Evolutionary conservation across 2,113 vertebrate genomes (phyloP).

Genomic region (Scomber scombrus): DNA sequence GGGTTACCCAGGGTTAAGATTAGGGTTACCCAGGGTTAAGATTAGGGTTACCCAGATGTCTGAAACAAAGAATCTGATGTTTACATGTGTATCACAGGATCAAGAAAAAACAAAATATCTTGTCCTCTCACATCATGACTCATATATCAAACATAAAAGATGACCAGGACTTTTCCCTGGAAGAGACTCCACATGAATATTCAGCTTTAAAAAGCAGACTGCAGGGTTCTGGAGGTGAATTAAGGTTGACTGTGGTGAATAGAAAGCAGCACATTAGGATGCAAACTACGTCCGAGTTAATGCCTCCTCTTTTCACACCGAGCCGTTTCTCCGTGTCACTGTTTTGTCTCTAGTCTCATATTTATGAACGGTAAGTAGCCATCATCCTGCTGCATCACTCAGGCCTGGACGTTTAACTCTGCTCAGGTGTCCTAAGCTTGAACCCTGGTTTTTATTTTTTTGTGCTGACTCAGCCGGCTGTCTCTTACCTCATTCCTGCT

Average conservation of each 20-base stretch:
- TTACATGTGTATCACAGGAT: no score
- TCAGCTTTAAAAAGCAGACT: no score
- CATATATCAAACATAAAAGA: no score
- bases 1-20: no score
- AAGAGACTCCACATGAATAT: no score
- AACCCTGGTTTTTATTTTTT: constrained; percentile 5
- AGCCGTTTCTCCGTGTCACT: background rate
- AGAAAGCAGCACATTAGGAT: constrained; percentile 5
- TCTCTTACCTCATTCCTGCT: constrained; percentile 32
- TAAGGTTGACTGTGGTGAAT: background rate
- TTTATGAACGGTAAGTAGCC: constrained; percentile 49
- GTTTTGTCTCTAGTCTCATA: constrained; percentile 25
- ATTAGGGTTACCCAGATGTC: no score
- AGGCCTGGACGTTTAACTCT: background rate
- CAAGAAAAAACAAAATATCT: no score
- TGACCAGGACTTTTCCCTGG: no score
- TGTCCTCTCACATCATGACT: no score
- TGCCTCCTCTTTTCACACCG: background rate
- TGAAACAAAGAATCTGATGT: no score
- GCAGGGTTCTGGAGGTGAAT: background rate
- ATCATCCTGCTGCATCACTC: constrained; percentile 36
- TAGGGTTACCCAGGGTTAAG: no score
- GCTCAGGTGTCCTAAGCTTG: constrained; percentile 25
- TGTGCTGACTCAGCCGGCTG: constrained; percentile 45
- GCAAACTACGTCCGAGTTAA: constrained; percentile 9